Percentiles rank a stretch among this genome's conserved stretches.
phyloP scores from a whole-genome alignment of 2,113 vertebrate species.

The Amblyornis subalaris region DNA sequence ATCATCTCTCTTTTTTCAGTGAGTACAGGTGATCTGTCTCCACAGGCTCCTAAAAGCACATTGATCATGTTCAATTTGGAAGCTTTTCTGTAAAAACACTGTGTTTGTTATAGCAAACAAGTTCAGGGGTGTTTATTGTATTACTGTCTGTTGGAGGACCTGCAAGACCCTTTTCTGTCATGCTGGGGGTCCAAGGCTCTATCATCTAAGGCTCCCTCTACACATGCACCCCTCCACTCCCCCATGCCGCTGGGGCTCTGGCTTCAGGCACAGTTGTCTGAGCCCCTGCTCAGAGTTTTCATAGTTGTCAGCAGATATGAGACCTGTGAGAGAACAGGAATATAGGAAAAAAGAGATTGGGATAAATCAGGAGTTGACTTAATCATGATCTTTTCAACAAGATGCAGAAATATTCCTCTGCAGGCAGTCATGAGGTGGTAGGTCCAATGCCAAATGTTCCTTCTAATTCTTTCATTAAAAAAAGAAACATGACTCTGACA shows the following conservation, averaged over 20 bases:
- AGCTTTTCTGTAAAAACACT: not conserved
- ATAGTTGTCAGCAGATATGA: not conserved
- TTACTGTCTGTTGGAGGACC: not conserved
- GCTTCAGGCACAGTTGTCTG: not conserved
- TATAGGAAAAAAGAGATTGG: not conserved
- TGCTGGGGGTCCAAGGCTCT: not conserved
- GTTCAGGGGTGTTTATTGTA: not conserved
- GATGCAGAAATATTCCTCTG: not conserved
- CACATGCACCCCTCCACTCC: not conserved
- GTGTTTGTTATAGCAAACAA: not conserved
- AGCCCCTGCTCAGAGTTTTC: not conserved
- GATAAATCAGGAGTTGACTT: not conserved
- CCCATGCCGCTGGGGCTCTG: not conserved
- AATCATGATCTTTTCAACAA: not conserved
- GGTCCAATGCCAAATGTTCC: not conserved
- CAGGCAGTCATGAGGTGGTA: not conserved
- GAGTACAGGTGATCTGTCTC: not conserved
- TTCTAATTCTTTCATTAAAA: not conserved
- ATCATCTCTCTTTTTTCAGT: not conserved
- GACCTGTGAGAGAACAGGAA: not conserved
- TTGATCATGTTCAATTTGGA: not conserved
- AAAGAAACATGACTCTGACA: not conserved
- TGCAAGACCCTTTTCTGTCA: not conserved
- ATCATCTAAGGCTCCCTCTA: not conserved
- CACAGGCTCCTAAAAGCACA: slow-evolving; percentile 1